These are phyloP conservation scores for Cryptus armator DNA, from an alignment of 2,888 invertebrate genomes.

Conservation along the genomic window DNA sequence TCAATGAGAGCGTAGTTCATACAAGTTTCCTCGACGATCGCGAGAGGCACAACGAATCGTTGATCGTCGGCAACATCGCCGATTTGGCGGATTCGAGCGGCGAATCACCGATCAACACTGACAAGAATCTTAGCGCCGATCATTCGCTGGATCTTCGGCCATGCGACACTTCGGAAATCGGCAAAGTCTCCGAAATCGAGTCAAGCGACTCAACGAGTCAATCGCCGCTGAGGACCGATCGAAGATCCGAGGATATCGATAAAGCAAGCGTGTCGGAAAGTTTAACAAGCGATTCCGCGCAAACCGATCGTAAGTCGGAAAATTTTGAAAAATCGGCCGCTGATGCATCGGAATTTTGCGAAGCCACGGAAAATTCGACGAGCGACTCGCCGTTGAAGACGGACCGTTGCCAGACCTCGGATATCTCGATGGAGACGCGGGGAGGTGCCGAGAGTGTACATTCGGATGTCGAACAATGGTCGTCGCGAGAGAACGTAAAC, in stretches of 20 bases:
- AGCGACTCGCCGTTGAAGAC: constrained; percentile 48
- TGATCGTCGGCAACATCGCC: background rate
- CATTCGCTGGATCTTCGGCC: constrained; percentile 17
- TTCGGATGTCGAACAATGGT: constrained; percentile 62
- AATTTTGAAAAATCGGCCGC: background rate
- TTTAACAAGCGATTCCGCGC: background rate
- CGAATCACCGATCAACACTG: constrained; percentile 48
- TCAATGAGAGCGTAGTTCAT: background rate
- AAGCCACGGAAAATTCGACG: constrained; percentile 31
- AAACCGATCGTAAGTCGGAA: background rate
- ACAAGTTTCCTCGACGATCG: background rate
- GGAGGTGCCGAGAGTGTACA: constrained; percentile 31
- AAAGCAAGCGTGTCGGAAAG: background rate
- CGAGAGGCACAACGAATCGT: background rate
- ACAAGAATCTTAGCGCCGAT: constrained; percentile 24
- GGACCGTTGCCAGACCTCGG: constrained; percentile 20
- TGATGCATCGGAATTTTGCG: constrained; percentile 13
- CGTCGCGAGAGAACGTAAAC: constrained; percentile 56
- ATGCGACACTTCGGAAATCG: constrained; percentile 57
- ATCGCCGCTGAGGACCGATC: constrained; percentile 22
- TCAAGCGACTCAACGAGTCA: constrained; percentile 60
- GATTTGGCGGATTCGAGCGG: constrained; percentile 30
- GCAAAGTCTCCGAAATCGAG: constrained; percentile 26
- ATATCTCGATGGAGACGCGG: constrained; percentile 47
- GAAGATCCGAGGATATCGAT: background rate